Evolutionary conservation across 92 coral and sea anemone genomes (phyloP), one percentile per base, ranked within the genome.

Genomic region (Umimayanthus kanabou): DNA sequence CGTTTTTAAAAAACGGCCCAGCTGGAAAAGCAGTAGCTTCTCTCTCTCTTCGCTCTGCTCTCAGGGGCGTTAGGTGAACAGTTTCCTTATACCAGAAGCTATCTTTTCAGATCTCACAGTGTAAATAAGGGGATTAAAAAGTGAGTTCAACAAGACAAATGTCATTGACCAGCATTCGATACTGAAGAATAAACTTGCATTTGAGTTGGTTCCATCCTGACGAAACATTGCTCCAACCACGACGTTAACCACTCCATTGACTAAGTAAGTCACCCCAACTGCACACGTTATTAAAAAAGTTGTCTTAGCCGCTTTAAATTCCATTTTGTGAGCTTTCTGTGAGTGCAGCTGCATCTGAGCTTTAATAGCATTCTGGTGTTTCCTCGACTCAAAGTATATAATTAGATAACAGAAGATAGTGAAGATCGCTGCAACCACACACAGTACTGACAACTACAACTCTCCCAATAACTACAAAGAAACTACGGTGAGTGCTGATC

Each of bases 301-400:
- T 23, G 75, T 81, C 29, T 81, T 81, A 22, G 85, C 85, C 3
- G 85, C 85, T 81, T 81, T 81, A 47, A 81, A 64, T 22, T 65
- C 75, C 0, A 64, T 23, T 18, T 39, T 81, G 33, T 40, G 39
- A 11, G 85, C 37, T 81, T 81, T 33, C 15, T 61, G 85, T 22
- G 10, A 23, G 9, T 43, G 33, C 8, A 18, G 74, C 4, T 55
- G 67, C 10, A 64, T 16, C 55, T 81, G 85, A 14, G 74, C 75
- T 39, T 39, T 37, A 61, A 81, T 81, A 71, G 57, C 30, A 3
- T 6, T 61, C 23, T 81, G 75, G 73, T 81, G 85, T 40, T 33
- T 39, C 74, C 58, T 64, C 13, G 85, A 81, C 23, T 81, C 85
- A 0, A 64, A 26, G 55, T 81, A 81, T 16, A 81, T 81, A 39